Percentiles rank a stretch among this genome's conserved stretches.
Evolutionary conservation across 1,140 invertebrate species (phyloP).

Genomic region (Bombus superbus): DNA sequence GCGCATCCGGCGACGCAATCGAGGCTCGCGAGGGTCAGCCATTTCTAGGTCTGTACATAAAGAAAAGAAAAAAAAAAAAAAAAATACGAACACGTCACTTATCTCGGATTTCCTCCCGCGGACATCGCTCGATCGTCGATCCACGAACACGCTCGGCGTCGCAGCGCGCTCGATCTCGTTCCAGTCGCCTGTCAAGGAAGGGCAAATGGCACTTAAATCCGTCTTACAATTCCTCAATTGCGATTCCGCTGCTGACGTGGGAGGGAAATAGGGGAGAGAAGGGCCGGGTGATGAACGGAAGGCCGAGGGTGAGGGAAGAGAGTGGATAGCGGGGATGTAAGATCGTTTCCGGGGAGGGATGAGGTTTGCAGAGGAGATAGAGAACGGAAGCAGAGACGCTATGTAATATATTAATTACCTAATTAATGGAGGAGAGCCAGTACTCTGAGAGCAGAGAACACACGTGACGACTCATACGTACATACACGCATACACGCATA

Average conservation of each 20-base stretch:
- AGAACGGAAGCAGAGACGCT: conserved; percentile 65
- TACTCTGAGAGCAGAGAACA: conserved; percentile 70
- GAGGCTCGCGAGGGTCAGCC: conserved; percentile 1
- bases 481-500: conserved; percentile 21
- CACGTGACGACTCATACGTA: conserved; percentile 46
- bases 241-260: conserved; percentile 62
- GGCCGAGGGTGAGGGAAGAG: not conserved
- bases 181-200: conserved; percentile 38
- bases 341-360: conserved; percentile 21
- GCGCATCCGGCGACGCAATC: conserved; percentile 14
- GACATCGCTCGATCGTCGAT: conserved; percentile 43
- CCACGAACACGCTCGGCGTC: not conserved
- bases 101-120: conserved; percentile 36
- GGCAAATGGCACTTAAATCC: conserved; percentile 71
- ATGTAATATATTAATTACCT: conserved; percentile 80
- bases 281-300: conserved; percentile 14
- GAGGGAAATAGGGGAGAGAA: conserved; percentile 2
- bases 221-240: conserved; percentile 65
- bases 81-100: not conserved
- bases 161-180: conserved; percentile 44
- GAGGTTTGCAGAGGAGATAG: conserved; percentile 37
- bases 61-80: not conserved
- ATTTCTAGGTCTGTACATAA: conserved; percentile 45
- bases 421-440: conserved; percentile 76
- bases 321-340: conserved; percentile 18